Conservation (phyloP, 2,113 vertebrate genomes). For the Casuarius casuarius region DNA sequence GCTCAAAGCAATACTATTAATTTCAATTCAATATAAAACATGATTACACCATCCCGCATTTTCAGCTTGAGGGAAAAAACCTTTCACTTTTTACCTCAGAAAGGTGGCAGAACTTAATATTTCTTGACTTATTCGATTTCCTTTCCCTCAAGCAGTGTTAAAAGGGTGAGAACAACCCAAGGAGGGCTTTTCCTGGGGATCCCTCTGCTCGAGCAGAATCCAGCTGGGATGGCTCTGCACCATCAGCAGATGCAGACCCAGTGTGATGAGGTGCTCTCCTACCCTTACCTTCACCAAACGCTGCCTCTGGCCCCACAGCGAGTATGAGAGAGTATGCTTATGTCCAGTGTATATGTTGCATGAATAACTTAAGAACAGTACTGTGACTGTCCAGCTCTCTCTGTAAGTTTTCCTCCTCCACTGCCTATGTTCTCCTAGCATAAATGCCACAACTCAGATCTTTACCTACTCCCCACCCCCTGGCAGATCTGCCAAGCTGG, state of each 20-base stretch:
- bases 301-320: background rate
- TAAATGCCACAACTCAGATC: background rate
- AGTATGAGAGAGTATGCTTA: background rate
- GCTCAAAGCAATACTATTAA: background rate
- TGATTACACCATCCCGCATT: background rate
- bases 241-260: background rate
- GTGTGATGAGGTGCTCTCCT: background rate
- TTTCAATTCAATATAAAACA: background rate
- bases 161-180: background rate
- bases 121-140: background rate
- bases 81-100: background rate
- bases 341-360: background rate
- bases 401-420: background rate
- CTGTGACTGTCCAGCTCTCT: background rate
- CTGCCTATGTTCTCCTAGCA: background rate
- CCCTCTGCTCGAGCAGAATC: background rate
- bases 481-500: background rate
- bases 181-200: background rate
- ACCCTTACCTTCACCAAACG: background rate
- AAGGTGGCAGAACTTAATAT: background rate
- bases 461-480: background rate
- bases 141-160: background rate
- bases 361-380: background rate
- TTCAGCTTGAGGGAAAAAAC: background rate
- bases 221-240: background rate